Percentiles rank a stretch among this genome's conserved stretches.
Evolutionary conservation across 2,113 vertebrate genomes (phyloP).

Genomic region (Thermophis baileyi): DNA sequence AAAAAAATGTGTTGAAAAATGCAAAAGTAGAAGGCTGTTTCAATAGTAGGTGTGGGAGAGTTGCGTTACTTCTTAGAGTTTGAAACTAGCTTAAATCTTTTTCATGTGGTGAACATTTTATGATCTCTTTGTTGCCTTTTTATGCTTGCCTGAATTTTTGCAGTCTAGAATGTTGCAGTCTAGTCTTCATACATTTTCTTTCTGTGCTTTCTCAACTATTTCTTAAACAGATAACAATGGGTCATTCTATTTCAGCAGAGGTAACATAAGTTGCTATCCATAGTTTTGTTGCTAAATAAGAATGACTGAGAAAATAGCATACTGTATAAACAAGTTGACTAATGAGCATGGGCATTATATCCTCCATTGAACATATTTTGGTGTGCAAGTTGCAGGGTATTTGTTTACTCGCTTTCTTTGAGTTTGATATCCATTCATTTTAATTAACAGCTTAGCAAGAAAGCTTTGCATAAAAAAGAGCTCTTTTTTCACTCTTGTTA

Average conservation of each 20-base stretch:
- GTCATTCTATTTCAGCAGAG: background rate
- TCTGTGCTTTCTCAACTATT: background rate
- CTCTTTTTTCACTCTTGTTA: conserved; percentile 36
- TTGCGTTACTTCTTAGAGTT: background rate
- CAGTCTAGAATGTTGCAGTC: background rate
- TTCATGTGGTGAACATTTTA: background rate
- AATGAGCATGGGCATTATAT: background rate
- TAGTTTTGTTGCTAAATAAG: background rate
- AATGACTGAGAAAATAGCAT: background rate
- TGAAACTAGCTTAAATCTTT: background rate
- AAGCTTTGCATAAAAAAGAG: conserved; percentile 8
- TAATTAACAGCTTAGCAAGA: conserved; percentile 52
- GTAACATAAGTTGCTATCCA: background rate
- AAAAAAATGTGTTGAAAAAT: background rate
- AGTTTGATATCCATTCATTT: conserved; percentile 15
- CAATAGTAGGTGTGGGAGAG: background rate
- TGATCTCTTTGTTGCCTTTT: background rate
- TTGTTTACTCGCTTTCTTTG: conserved; percentile 30
- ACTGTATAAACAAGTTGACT: background rate
- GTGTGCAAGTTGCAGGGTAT: fast-evolving
- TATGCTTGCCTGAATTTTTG: background rate
- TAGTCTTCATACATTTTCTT: background rate
- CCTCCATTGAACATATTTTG: background rate
- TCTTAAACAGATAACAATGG: background rate
- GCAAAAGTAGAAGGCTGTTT: background rate